A percentile compares a stretch with the other conserved stretches of the same genome.
Conservation (phyloP, 1,140 invertebrate species). For the Tigriopus japonicus region DNA sequence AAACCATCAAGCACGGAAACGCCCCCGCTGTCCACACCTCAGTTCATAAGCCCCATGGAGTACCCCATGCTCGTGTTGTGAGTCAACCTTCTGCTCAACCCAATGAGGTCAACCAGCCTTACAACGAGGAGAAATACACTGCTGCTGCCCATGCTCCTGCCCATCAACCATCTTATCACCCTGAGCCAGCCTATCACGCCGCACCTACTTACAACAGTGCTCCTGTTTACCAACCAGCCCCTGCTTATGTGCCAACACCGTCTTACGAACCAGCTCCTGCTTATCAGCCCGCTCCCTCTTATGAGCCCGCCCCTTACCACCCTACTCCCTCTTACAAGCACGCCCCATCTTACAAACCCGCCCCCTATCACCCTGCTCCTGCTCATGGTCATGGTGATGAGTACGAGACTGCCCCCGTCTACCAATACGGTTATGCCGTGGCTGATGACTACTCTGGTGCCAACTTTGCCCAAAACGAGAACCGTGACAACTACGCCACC, state of each 20-base stretch:
- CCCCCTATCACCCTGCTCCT: conserved; percentile 6
- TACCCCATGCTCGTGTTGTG: neutral
- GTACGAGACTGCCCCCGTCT: neutral
- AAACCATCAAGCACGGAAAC: conserved; percentile 6
- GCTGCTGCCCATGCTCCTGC: neutral
- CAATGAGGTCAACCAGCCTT: neutral
- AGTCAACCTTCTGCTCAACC: neutral
- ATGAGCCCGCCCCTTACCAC: conserved; percentile 12
- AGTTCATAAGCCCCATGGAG: neutral
- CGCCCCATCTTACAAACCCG: conserved; percentile 3
- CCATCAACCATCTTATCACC: no score
- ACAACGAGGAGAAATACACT: neutral
- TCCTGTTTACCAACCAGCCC: neutral
- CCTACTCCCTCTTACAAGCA: conserved; percentile 6
- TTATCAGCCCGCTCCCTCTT: conserved; percentile 13
- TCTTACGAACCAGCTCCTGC: neutral
- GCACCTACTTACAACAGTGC: neutral
- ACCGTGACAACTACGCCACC: conserved; percentile 18
- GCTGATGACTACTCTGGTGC: conserved; percentile 19
- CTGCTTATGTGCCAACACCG: no score
- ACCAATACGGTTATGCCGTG: conserved; percentile 19
- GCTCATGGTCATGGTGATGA: neutral
- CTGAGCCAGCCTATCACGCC: neutral
- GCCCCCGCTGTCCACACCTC: neutral
- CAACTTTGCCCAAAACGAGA: conserved; percentile 20